Evolutionary conservation across 2,797 vertebrate species (phyloP), one percentile per base, ranked within the genome.

Genomic region (Epinephelus coioides): DNA sequence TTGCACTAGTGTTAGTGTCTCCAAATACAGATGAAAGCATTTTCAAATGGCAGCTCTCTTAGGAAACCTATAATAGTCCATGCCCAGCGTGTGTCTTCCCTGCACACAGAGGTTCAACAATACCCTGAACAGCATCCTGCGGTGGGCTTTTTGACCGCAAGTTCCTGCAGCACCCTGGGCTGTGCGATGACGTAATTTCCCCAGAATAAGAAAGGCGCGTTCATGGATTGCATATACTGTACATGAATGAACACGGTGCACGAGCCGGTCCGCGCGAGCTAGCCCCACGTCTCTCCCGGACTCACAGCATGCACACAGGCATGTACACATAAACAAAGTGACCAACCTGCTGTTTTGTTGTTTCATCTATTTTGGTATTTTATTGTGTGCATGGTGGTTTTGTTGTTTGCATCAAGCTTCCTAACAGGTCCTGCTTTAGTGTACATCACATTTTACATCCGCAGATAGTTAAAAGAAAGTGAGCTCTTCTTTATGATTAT

Each of bases 121-220:
- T 73, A 65, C 18, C 34, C 40, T 23, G 27, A 49, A 2, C 25
- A 14, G 60, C 51, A 71, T 30, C 44, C 27, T 69, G 46, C 60
- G 21, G 65, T 44, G 68, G n/a, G 50, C 19, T 77, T 54, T 59
- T 49, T 56, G 19, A 11, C 54, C 61, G 19, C 34, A 63, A 79
- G 49, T 83, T 87, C 55, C 76, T 62, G 73, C 79, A 79, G 56
- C 73, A 78, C 51, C 56, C 56, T 21, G 50, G 25, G 23, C 59
- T 54, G n/a, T 78, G 74, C 49, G 75, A 82, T 93, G 90, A 94
- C 91, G 91, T 92, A 57, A 94, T 88, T 73, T 79, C 47, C 68
- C 71, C 61, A 54, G 79, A 88, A 86, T 79, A 86, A 87, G 79
- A 76, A 49, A 73, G 2, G 87, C 88, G 87, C 90, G 89, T 80